Percentiles rank a stretch among this genome's conserved stretches.
Conservation (phyloP, 2,888 invertebrate genomes). For the Cantharis lateralis region DNA sequence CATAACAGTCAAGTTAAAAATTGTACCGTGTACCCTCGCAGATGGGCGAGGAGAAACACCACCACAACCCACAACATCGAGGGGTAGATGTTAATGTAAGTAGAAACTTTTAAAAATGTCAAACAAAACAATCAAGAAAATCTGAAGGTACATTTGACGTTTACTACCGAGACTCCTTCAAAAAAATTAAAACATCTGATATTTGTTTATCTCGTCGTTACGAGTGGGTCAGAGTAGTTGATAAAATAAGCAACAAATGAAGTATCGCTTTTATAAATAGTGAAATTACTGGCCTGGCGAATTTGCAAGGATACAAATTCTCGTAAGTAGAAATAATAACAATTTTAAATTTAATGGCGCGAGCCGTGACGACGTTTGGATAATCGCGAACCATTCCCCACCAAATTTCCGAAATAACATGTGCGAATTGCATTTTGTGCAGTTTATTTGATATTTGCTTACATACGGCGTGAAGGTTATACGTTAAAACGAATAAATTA, state of each 20-base stretch:
- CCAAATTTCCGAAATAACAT: constrained; percentile 13
- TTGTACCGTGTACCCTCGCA: no score
- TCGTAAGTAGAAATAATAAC: not conserved
- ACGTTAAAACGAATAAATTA: constrained; percentile 12
- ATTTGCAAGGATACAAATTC: not conserved
- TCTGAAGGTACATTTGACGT: no score
- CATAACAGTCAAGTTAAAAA: no score
- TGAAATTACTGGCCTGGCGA: not conserved
- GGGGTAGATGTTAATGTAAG: no score
- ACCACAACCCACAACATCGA: no score
- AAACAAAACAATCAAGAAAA: no score
- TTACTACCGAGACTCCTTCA: no score
- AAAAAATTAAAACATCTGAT: constrained; percentile 20
- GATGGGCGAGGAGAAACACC: no score
- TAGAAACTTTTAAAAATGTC: no score
- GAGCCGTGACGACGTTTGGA: not conserved
- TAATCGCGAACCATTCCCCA: constrained; percentile 12
- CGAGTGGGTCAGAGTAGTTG: constrained; percentile 8
- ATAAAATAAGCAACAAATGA: not conserved
- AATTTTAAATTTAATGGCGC: not conserved
- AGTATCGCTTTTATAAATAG: constrained; percentile 25
- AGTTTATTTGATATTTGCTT: constrained; percentile 42
- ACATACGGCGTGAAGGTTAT: constrained; percentile 32
- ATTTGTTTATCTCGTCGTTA: constrained; percentile 36
- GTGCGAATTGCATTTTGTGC: constrained; percentile 37